These are phyloP conservation scores for Hypomesus transpacificus DNA, from an alignment of 2,113 vertebrate genomes.

Conservation along the genomic window DNA sequence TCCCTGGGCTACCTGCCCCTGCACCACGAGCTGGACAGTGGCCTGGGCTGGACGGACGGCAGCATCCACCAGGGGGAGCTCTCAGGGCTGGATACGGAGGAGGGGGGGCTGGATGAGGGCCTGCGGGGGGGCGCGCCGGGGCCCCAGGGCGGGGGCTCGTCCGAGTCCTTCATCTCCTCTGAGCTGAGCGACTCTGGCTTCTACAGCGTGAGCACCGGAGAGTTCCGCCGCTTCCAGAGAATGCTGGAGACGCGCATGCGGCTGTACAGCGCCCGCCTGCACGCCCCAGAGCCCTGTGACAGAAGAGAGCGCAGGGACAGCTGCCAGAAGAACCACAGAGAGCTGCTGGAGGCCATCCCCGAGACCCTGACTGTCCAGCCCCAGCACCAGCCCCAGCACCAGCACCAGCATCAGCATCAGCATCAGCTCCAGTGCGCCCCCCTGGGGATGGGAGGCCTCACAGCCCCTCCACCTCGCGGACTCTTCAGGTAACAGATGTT, in stretches of 20 bases:
- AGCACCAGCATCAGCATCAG: no score
- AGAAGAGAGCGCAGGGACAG: constrained; percentile 68
- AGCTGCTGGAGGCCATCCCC: constrained; percentile 75
- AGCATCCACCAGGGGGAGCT: constrained; percentile 73
- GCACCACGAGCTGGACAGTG: constrained; percentile 72
- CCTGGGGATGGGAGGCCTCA: constrained; percentile 32
- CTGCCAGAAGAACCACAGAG: constrained; percentile 71
- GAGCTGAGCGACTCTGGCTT: constrained; percentile 74
- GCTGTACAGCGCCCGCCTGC: constrained; percentile 66
- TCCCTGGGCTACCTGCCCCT: constrained; percentile 60
- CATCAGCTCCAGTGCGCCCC: constrained; percentile 21
- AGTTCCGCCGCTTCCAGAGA: constrained; percentile 74
- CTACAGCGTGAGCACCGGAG: constrained; percentile 69
- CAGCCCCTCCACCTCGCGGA: constrained; percentile 39
- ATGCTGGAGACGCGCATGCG: constrained; percentile 73
- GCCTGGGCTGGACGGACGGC: constrained; percentile 71
- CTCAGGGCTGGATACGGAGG: constrained; percentile 70
- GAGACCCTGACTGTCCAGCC: constrained; percentile 68
- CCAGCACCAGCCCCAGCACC: constrained; percentile 7
- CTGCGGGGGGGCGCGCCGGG: constrained; percentile 54
- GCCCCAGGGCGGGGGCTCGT: constrained; percentile 51
- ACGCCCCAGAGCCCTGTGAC: constrained; percentile 64
- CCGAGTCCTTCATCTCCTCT: constrained; percentile 67
- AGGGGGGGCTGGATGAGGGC: constrained; percentile 71
- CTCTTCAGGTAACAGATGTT: constrained; percentile 55